Evolutionary conservation across 1,140 invertebrate species (phyloP), one percentile per base, ranked within the genome.

Genomic region (Chrysomallon squamiferum): DNA sequence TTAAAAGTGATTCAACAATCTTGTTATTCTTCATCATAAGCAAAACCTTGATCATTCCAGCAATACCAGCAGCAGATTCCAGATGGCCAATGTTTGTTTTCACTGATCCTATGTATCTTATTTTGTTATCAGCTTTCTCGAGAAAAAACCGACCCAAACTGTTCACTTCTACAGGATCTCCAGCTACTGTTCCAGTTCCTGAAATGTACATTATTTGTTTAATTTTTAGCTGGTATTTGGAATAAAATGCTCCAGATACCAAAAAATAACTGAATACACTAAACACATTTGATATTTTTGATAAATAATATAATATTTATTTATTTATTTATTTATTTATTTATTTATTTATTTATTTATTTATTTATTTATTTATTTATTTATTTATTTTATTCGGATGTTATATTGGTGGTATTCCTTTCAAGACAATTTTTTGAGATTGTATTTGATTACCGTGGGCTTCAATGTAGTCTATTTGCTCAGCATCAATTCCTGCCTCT

Each of bases 1-100:
- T 71, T 62, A 68, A 56, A 30, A 75, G 59, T 0, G 77, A 73
- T n/a, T 74, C 72, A 7, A 78, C 79, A 38, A 77, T 72, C 29
- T 52, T 72, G 13, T 67, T 50, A 45, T 76, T 49, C 43, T 77
- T 75, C 74, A 79, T 79, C 79, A 81, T 81, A 0, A 81, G 64
- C 27, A 81, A 50, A 30, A 81, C 69, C 50, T 98, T 97, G 1
- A 92, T 93, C 41, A 97, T 86, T 0, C 94, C 93, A 78, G 93
- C 95, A 25, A 96, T 83, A 27, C 95, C 95, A 18, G 95, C 96
- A 0, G 95, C 94, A 2, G 95, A 92, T 83, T 98, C 96, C 3
- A 95, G 61, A 68, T 81, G 79, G 6, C 77, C 79, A 18, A 81
- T 78, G 57, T 81, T 81, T 50, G 79, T 76, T 50, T 81, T 81